phyloP scores from a whole-genome alignment of 2,888 invertebrate genomes.

The Scaeva pyrastri region DNA sequence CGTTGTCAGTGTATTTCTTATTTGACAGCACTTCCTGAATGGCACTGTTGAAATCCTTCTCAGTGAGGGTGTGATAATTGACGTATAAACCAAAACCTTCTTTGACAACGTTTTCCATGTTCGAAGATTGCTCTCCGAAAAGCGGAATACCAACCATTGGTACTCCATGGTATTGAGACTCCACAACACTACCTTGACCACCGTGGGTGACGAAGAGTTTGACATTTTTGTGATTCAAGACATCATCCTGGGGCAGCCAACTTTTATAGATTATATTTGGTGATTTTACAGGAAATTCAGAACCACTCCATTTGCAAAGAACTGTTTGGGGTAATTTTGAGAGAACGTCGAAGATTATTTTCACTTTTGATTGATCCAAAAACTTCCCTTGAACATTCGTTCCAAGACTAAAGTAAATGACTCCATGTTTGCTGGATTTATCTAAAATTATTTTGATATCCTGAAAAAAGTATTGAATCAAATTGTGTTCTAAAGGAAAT shows the following conservation, averaged over 20 bases:
- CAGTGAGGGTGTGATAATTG: slow-evolving; percentile 71
- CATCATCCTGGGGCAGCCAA: slow-evolving; percentile 89
- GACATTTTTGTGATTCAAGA: slow-evolving; percentile 86
- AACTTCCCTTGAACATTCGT: slow-evolving; percentile 84
- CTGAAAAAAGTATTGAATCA: slow-evolving; percentile 5
- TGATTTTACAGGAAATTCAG: slow-evolving; percentile 85
- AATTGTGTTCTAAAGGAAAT: too few relatives aligned
- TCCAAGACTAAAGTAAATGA: slow-evolving; percentile 83
- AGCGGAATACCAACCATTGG: slow-evolving; percentile 82
- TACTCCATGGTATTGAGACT: slow-evolving; percentile 86
- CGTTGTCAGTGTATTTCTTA: slow-evolving; percentile 77
- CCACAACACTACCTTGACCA: slow-evolving; percentile 87
- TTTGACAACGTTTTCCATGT: slow-evolving; percentile 75
- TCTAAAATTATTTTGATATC: slow-evolving; percentile 79
- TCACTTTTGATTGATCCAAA: slow-evolving; percentile 84
- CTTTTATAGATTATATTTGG: slow-evolving; percentile 86
- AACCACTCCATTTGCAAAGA: slow-evolving; percentile 88
- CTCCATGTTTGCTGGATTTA: slow-evolving; percentile 81
- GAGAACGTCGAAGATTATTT: slow-evolving; percentile 85
- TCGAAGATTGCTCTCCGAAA: slow-evolving; percentile 78
- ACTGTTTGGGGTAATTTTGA: slow-evolving; percentile 86
- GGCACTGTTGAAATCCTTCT: slow-evolving; percentile 12
- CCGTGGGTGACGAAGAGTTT: slow-evolving; percentile 87
- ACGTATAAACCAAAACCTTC: slow-evolving; percentile 78
- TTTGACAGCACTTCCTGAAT: slow-evolving; percentile 77